These are phyloP conservation scores for Cheilinus undulatus DNA, from an alignment of 2,113 vertebrate species.

Conservation along the genomic window DNA sequence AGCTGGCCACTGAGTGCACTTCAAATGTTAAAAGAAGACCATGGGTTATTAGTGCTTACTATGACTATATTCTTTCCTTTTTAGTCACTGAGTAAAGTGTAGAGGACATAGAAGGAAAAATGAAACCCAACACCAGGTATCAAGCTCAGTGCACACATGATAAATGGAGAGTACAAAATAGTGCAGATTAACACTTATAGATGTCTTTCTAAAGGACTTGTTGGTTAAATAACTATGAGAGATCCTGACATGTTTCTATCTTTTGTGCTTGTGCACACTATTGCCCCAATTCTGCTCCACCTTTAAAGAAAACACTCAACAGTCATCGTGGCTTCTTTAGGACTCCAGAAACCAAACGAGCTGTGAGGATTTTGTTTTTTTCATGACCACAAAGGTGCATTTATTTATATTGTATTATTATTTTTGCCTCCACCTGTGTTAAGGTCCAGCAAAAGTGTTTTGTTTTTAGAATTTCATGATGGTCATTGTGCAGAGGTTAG, in stretches of 20 bases:
- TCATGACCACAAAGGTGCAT: background rate
- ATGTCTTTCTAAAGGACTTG: background rate
- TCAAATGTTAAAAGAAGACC: constrained; percentile 76
- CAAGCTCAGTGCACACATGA: background rate
- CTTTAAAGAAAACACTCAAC: too few species aligned
- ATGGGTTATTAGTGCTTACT: constrained; percentile 60
- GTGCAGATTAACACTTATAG: background rate
- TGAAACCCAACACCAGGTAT: constrained; percentile 17
- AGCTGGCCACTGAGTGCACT: constrained; percentile 79
- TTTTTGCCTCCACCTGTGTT: too few species aligned
- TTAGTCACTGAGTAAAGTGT: constrained; percentile 43
- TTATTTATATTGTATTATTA: too few species aligned
- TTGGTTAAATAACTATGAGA: background rate
- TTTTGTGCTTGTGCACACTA: too few species aligned
- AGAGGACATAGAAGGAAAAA: constrained; percentile 35
- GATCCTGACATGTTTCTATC: background rate
- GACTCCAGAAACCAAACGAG: background rate
- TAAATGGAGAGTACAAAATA: background rate
- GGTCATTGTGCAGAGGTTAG: too few species aligned
- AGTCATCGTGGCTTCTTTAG: too few species aligned
- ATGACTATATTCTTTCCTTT: constrained; percentile 71
- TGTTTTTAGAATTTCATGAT: too few species aligned
- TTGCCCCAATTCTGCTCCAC: too few species aligned
- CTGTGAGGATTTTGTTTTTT: background rate
- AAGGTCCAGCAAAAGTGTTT: too few species aligned